Percentiles rank a stretch among this genome's conserved stretches.
These are phyloP conservation scores for Tachysurus fulvidraco DNA, from an alignment of 2,113 vertebrate genomes.

Conservation along the genomic window DNA sequence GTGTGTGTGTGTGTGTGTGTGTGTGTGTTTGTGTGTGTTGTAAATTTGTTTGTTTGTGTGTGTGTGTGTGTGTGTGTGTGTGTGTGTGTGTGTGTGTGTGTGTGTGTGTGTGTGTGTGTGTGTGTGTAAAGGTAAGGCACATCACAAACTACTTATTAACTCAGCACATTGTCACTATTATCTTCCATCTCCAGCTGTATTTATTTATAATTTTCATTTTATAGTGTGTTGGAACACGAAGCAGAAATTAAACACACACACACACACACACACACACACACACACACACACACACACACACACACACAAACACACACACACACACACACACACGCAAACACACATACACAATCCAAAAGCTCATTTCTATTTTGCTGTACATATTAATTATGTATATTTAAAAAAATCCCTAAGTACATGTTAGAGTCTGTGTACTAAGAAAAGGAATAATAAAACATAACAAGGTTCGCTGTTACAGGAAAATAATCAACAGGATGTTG, in stretches of 20 bases:
- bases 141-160: slow-evolving; percentile 76
- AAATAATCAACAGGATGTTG: background rate
- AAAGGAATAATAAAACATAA: background rate
- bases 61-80: slow-evolving; percentile 42
- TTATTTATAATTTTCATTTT: slow-evolving; percentile 21
- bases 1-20: background rate
- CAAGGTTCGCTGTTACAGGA: background rate
- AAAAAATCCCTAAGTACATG: background rate
- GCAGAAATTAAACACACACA: background rate
- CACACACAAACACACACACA: background rate
- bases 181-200: slow-evolving; percentile 37
- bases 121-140: slow-evolving; percentile 66
- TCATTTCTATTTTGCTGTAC: background rate
- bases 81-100: no score
- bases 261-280: slow-evolving; percentile 1
- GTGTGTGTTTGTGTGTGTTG: background rate
- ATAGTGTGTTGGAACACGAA: background rate
- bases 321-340: background rate
- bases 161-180: slow-evolving; percentile 65
- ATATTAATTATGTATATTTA: background rate
- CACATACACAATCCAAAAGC: background rate
- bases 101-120: no score
- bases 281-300: slow-evolving; percentile 3
- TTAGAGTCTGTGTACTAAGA: background rate
- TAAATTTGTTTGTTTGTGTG: slow-evolving; percentile 13